These are phyloP conservation scores for Amiota communis DNA, from an alignment of 2,888 invertebrate genomes.

Conservation along the genomic window DNA sequence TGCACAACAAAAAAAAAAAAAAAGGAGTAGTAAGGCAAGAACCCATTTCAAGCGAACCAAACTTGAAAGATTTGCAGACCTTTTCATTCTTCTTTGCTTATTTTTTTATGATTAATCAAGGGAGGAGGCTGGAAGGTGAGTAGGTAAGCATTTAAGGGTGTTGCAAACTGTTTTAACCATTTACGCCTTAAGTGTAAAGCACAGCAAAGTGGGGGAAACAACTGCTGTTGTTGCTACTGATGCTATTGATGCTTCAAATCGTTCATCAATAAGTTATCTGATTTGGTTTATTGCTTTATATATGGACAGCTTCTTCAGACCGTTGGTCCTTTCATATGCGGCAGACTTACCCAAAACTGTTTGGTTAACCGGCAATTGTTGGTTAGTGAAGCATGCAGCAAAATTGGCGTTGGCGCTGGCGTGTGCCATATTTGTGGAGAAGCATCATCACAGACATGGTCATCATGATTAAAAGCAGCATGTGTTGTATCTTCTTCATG, in stretches of 20 bases:
- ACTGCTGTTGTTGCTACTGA: conserved; percentile 6
- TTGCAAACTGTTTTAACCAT: not conserved
- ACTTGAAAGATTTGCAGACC: too few relatives aligned
- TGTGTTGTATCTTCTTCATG: too few relatives aligned
- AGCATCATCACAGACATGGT: too few relatives aligned
- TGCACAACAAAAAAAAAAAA: too few relatives aligned
- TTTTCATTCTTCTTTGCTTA: too few relatives aligned
- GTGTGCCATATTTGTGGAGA: not conserved
- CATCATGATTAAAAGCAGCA: too few relatives aligned
- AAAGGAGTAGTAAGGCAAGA: too few relatives aligned
- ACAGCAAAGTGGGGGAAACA: not conserved
- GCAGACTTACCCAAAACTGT: not conserved
- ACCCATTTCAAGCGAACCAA: too few relatives aligned
- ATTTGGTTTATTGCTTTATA: conserved; percentile 21
- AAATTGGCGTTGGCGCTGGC: not conserved
- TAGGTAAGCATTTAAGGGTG: not conserved
- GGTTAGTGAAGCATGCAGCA: conserved; percentile 11
- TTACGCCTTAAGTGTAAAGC: not conserved
- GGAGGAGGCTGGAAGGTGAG: too few relatives aligned
- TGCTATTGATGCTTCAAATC: conserved; percentile 8
- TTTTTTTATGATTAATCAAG: too few relatives aligned
- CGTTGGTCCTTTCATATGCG: not conserved
- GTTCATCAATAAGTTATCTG: conserved; percentile 22
- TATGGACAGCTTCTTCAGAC: not conserved
- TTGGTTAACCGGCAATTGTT: conserved; percentile 24